These are phyloP conservation scores for Nebria brevicollis DNA, from an alignment of 2,888 invertebrate genomes.

Conservation along the genomic window DNA sequence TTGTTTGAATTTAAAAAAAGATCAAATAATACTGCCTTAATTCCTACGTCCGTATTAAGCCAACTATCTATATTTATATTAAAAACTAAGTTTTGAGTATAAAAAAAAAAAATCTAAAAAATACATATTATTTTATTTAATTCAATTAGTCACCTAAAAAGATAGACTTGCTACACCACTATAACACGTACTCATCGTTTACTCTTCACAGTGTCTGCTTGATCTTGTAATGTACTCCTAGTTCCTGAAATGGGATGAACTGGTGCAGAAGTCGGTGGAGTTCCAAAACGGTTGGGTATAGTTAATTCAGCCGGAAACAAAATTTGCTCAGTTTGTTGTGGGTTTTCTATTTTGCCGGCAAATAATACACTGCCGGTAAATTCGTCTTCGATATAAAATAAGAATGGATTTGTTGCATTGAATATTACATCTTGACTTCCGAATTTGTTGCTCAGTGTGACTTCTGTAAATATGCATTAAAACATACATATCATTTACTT, in stretches of 20 bases:
- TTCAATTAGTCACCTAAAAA: too few relatives aligned
- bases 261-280: constrained; percentile 3
- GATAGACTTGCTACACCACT: too few relatives aligned
- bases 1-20: too few relatives aligned
- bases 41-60: too few relatives aligned
- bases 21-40: too few relatives aligned
- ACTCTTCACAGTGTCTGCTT: constrained; percentile 12
- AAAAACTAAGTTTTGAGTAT: too few relatives aligned
- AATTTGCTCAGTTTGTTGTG: constrained; percentile 60
- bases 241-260: background rate
- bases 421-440: constrained; percentile 71
- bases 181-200: constrained; percentile 24
- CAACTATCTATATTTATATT: too few relatives aligned
- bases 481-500: too few relatives aligned
- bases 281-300: constrained; percentile 26
- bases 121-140: too few relatives aligned
- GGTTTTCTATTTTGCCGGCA: constrained; percentile 78
- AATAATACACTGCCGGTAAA: constrained; percentile 77
- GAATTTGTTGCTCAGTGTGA: constrained; percentile 78
- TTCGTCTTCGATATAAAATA: constrained; percentile 84
- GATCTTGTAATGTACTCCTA: constrained; percentile 20
- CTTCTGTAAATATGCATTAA: constrained; percentile 63
- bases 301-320: constrained; percentile 50
- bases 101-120: too few relatives aligned
- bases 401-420: constrained; percentile 78